Conservation (phyloP, 2,113 vertebrate species). For the Dissostichus mawsoni region DNA sequence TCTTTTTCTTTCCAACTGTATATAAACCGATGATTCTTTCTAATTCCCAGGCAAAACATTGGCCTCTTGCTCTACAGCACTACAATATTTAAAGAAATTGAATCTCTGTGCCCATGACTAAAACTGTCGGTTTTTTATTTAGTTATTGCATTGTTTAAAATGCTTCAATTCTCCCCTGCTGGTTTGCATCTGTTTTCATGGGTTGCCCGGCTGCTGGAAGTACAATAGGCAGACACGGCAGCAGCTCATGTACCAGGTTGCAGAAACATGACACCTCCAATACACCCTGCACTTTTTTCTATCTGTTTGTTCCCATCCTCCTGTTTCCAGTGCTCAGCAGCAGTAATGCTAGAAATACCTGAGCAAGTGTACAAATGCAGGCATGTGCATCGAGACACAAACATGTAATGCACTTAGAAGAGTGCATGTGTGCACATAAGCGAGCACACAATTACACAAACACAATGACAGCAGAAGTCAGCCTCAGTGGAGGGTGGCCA, state of each 20-base stretch:
- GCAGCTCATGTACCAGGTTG: slow-evolving; percentile 73
- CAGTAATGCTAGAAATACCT: slow-evolving; percentile 49
- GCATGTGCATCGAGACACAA: slow-evolving; percentile 27
- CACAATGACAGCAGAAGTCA: slow-evolving; percentile 8
- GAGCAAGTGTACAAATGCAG: slow-evolving; percentile 45
- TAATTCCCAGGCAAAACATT: slow-evolving; percentile 17
- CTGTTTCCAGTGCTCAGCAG: slow-evolving; percentile 64
- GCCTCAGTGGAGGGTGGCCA: slow-evolving; percentile 43
- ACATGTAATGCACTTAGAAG: slow-evolving; percentile 17
- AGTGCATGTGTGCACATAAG: slow-evolving; percentile 9
- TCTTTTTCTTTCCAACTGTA: not conserved
- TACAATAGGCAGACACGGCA: slow-evolving; percentile 64
- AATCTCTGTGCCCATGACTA: slow-evolving; percentile 27
- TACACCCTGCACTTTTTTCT: slow-evolving; percentile 67
- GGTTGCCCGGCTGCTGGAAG: slow-evolving; percentile 24
- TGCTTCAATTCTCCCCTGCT: slow-evolving; percentile 22
- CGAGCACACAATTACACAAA: slow-evolving; percentile 15
- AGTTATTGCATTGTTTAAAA: slow-evolving; percentile 24
- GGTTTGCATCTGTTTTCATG: slow-evolving; percentile 52
- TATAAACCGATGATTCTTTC: not conserved
- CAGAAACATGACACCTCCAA: slow-evolving; percentile 81
- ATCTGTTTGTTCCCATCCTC: slow-evolving; percentile 60
- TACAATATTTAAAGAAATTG: slow-evolving; percentile 51
- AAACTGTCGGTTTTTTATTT: slow-evolving; percentile 40
- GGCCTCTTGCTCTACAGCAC: not conserved